Base-by-base conservation (phyloP, 1,140 invertebrate species). In the Drosophila saltans region DNA sequence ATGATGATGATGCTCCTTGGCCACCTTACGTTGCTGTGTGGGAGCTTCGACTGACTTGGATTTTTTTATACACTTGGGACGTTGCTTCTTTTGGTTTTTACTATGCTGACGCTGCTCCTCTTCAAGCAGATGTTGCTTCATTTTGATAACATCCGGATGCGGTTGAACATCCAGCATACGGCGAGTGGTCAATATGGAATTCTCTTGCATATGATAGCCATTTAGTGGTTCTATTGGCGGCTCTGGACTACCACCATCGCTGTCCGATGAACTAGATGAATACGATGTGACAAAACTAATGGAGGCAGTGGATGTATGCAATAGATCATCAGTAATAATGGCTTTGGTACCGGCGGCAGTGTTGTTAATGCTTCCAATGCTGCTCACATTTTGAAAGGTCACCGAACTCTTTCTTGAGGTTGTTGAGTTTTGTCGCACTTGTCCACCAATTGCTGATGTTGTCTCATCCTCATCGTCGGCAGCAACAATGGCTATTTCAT, bases 121-220 rank as follows among this genome's bases (percentile, higher is more conserved):
- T 33, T 65, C 75, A 5, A 75, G 69, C 69, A 90, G 33, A 16
- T 68, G 45, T 40, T 85, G 41, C 36, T 91, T 86, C 90, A 91
- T 90, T 61, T 91, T 78, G 8, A 92, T 86, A 11, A 92, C 91
- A 63, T 91, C 89, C 52, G 91, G 85, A 67, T 92, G 82, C 0
- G 88, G 91, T 28, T 92, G 85, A 0, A 92, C 84, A 24, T 92
- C 91, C 26, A 71, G 80, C 76, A 92, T 81, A 2, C 90, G 83
- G 0, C 91, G 72, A 7, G 80, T 70, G 7, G 78, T 57, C 59
- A 91, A 16, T 48, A 91, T 82, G 3, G 69, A 77, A 48, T 86
- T 86, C 68, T 81, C 72, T 8, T 86, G 82, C 2, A 78, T 56
- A 21, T 72, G 61, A 1, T 71, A 70, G 33, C 72, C 80, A 39